Base-by-base conservation (phyloP, 2,888 invertebrate species). In the Hydrotaea diabolus region DNA sequence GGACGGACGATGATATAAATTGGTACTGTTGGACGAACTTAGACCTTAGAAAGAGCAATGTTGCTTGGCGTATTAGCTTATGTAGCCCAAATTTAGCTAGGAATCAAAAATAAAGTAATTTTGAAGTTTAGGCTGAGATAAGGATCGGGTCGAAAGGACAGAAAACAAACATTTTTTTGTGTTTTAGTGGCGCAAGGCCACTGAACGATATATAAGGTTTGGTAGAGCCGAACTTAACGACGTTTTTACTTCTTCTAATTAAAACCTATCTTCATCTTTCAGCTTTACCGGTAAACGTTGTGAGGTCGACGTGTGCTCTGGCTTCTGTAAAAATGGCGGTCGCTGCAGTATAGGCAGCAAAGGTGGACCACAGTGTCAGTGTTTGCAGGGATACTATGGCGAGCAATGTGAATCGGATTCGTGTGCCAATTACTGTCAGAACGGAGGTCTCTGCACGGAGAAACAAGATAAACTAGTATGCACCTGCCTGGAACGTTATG, bases 291-390 rank as follows among this genome's bases (percentile, higher is more conserved):
- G 95, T 3, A 93, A 93, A 66, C 92, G 93, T 15, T 96, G 96
- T 88, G 94, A 95, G 86, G 93, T 93, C 53, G 93, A 94, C 87
- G 91, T 93, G 7, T 95, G 95, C 89, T 91, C 93, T 17, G 93
- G 93, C 39, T 93, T 93, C 85, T 95, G 95, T 88, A 93, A 93
- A 82, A 94, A 92, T 75, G 89, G 94, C 49, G 95, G 95, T 86
- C 88, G 89, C 57, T 92, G 93, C 74, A 88, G 87, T 43, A 90
- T 92, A 59, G 90, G 91, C 2, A 89, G 88, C 39, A 91, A 91
- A 73, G 92, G 92, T 0, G 92, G 92, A 8, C 90, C 92, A 0
- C 90, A 89, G 46, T 93, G 93, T 82, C 89, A 88, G 21, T 93
- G 93, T 7, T 87, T 89, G 21, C 81, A 83, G 0, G 91, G 92